Evolutionary conservation across 2,888 invertebrate species (phyloP), one percentile per base, ranked within the genome.

Genomic region (Leptinotarsa haldemani): DNA sequence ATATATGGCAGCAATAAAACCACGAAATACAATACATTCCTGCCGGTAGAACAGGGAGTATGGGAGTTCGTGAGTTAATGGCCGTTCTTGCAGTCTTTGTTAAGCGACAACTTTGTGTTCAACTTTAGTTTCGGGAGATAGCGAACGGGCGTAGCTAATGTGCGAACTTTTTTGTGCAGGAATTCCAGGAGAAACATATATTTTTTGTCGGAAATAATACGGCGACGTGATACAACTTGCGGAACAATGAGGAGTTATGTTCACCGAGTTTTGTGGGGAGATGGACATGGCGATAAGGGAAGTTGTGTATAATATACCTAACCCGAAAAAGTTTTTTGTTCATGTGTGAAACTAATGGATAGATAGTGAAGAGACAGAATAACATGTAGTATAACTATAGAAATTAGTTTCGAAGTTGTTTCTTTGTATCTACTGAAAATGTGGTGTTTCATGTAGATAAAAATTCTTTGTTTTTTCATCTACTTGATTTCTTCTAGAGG

Each of bases 1-100:
- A 79, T 79, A 76, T 79, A 77, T 77, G 74, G 75, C 74, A 13
- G 76, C 76, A 76, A 79, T 79, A 79, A 79, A 79, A 77, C 77
- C 71, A 71, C 72, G 61, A 76, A 73, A 78, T 75, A 76, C 78
- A 74, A 77, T 75, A 76, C 78, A 76, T 78, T 75, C 71, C 66
- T 69, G 66, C 64, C 30, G 69, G 72, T 46, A 67, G 69, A 65
- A 69, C 64, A 61, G 71, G 69, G 71, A 70, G 50, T 64, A 67
- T 30, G 16, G 61, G 30, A 30, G 18, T 30, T 61, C 4, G 16
- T 58, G 68, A 71, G 73, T 71, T 77, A 78, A 78, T 76, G 78
- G 71, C 53, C 73, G 73, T 74, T 73, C 71, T 73, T 71, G 69
- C 69, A 74, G 74, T 73, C 74, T 73, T 73, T 74, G 71, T 74